These are phyloP conservation scores for Neopipo cinnamomea DNA, from an alignment of 2,113 vertebrate species.

Conservation along the genomic window DNA sequence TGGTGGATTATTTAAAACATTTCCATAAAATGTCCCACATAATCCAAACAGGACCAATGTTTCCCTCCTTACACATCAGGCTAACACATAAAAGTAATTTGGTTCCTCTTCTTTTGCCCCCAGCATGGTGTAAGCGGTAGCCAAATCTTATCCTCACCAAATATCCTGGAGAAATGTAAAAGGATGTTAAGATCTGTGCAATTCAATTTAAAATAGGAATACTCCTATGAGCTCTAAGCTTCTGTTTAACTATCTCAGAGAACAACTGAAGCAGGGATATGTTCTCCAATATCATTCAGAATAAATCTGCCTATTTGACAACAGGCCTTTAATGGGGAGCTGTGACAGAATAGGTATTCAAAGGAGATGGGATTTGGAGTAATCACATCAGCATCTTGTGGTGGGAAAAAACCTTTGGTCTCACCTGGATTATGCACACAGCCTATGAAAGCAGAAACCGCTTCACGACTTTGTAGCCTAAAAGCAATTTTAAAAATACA, in stretches of 20 bases:
- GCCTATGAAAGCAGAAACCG: constrained; percentile 40
- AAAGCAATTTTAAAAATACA: constrained; percentile 54
- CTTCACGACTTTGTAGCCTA: constrained; percentile 44
- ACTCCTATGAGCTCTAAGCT: neutral
- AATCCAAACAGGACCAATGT: rapidly evolving
- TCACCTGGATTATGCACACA: neutral
- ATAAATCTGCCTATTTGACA: constrained; percentile 21
- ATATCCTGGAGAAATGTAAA: neutral
- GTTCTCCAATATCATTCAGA: neutral
- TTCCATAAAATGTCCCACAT: neutral
- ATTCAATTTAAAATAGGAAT: neutral
- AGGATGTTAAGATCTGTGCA: neutral
- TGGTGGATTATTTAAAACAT: neutral
- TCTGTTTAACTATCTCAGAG: neutral
- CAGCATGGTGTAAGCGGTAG: rapidly evolving
- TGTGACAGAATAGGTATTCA: constrained; percentile 10
- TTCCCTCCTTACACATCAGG: neutral
- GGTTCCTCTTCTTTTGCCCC: neutral
- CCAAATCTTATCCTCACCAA: neutral
- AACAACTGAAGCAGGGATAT: neutral
- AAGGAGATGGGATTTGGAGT: constrained; percentile 33
- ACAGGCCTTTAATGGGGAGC: neutral
- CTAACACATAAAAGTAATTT: neutral
- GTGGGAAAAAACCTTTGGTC: constrained; percentile 50
- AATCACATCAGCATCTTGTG: constrained; percentile 53